Base-by-base conservation (phyloP, 2,888 invertebrate species). In the Epistrophella euchroma region DNA sequence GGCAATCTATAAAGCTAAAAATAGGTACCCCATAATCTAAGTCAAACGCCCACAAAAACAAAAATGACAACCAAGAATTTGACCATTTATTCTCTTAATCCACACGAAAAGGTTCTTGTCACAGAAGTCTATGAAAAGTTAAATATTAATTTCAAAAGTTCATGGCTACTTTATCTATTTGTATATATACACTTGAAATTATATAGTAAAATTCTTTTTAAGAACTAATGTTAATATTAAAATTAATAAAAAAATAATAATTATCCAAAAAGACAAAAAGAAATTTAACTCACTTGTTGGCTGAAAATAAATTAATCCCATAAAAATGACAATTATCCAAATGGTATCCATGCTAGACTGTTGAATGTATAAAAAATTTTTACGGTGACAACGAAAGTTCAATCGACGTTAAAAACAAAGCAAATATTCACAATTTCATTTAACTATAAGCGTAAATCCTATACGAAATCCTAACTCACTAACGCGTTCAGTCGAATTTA, bases 281-380 rank as follows among this genome's bases (percentile, higher is more conserved):
- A 25, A 19, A 4, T 15, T 15, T n/a, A 32, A 91, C 92, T 92
- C 90, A 92, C 92, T 90, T 90, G 89, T 91, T 90, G 90, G 89
- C 88, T 90, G 89, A 85, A 89, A 90, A 88, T 88, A 88, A 89
- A 91, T 88, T 90, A 92, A 90, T 92, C 91, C 92, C 88, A 92
- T 88, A 88, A 90, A 90, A 89, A 91, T 89, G 88, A 90, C 89
- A 89, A 90, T 90, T 91, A 92, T 92, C 92, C 92, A 92, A 90
- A 90, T 88, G 88, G 89, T 89, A 90, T 90, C 90, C 92, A 92
- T 92, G 88, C 89, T 90, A 88, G 73, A 50, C 5, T 58, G 58
- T 58, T 50, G 68, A 52, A 37, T 40, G 25, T 25, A 2, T n/a
- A 17, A 37, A 7, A 52, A 28, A 10, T n/a, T 40, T 37, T 32